Percentiles rank a stretch among this genome's conserved stretches.
Evolutionary conservation across 2,113 vertebrate species (phyloP).

Genomic region (Scolopax mira): DNA sequence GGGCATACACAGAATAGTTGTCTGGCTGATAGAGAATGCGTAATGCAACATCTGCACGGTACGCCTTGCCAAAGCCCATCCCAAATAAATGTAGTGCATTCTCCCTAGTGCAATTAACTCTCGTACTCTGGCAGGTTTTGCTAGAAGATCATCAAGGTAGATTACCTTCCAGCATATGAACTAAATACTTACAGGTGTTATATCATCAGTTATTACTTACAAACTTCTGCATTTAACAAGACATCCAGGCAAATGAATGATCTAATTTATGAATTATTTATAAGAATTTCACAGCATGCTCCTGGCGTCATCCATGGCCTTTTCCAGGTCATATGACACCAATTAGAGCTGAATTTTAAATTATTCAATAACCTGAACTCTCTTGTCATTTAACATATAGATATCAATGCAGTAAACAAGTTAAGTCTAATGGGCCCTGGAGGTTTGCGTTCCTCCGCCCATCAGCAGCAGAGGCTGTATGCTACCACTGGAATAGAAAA

Average conservation of each 20-base stretch:
- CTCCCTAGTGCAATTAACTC: slow-evolving; percentile 79
- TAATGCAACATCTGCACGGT: slow-evolving; percentile 75
- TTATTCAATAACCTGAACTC: slow-evolving; percentile 87
- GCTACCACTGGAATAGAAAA: slow-evolving; percentile 68
- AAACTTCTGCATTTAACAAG: slow-evolving; percentile 82
- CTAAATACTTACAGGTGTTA: slow-evolving; percentile 86
- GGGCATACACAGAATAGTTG: slow-evolving; percentile 58
- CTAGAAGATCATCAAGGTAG: slow-evolving; percentile 82
- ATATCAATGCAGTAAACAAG: slow-evolving; percentile 85
- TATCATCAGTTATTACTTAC: slow-evolving; percentile 81
- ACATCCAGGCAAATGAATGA: slow-evolving; percentile 80
- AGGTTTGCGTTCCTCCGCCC: slow-evolving; percentile 67
- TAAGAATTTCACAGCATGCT: slow-evolving; percentile 80
- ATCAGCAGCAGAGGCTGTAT: slow-evolving; percentile 63
- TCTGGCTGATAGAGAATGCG: slow-evolving; percentile 67
- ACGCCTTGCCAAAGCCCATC: slow-evolving; percentile 74
- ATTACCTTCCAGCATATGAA: slow-evolving; percentile 80
- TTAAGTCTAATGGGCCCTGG: slow-evolving; percentile 83
- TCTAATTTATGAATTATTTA: slow-evolving; percentile 83
- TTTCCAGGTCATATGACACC: slow-evolving; percentile 83
- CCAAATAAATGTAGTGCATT: slow-evolving; percentile 77
- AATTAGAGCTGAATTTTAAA: slow-evolving; percentile 87
- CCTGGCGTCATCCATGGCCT: slow-evolving; percentile 81
- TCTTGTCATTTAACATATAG: slow-evolving; percentile 87
- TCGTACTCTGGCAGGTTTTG: slow-evolving; percentile 74